Base-by-base conservation (phyloP, 2,113 vertebrate genomes). In the Lipophrys pholis region DNA sequence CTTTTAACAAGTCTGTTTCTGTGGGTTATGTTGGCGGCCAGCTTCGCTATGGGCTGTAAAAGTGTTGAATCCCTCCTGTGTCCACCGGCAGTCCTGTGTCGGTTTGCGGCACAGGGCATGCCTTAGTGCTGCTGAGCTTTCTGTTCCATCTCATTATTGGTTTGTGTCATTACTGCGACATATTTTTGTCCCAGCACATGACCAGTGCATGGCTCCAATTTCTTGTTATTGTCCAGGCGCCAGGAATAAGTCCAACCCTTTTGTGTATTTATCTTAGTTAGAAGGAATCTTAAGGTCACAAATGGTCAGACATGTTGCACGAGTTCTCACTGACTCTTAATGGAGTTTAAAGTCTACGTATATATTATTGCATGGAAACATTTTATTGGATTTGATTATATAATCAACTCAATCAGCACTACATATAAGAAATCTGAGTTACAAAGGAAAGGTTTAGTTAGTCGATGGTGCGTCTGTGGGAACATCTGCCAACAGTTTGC, bases 401-500 rank as follows among this genome's bases (percentile, higher is more conserved):
- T 30, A 30, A 30, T 30, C 21, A 30, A 30, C 2, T 30, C 21
- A 30, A 30, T 30, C 21, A 30, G 4, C 4, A n/a, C 3, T 4
- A 11, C 14, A 3, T 41, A 40, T 55, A 12, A 53, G 8, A 12
- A 12, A 54, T 61, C 6, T 53, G 12, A 51, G 8, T 46, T n/a
- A 49, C 50, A 50, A 53, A 45, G 10, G 21, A 8, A 54, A 39
- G 58, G 50, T 7, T 69, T 38, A 43, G 30, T 61, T 12, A 50
- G 66, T 46, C 30, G n/a, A 48, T 21, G 9, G 48, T 36, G 46
- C 48, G 39, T 60, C 30, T 5, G 60, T 59, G 49, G 56, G 74
- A 85, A 82, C 78, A 88, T 84, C 82, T 86, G 76, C 45, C 81
- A 87, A 36, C 53, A 73, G 45, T 81, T 83, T 55, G 74, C 55